Conservation (phyloP, 2,888 invertebrate species). For the Phyllotreta striolata region DNA sequence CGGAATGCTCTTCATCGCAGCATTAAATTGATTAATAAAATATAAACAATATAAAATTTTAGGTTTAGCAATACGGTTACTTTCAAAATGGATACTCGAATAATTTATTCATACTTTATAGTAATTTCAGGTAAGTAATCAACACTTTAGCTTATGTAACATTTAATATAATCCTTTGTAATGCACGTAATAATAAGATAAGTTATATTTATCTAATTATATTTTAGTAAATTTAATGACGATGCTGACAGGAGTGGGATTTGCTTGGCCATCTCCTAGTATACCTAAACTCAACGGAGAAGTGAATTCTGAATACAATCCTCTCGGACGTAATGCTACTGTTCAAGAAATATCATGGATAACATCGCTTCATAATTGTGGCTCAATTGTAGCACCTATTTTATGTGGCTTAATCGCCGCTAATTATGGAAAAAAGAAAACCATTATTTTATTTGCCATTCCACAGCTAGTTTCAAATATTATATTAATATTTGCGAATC, state of each 20-base stretch:
- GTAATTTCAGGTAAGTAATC: too few species aligned
- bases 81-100: too few species aligned
- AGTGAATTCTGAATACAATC: conserved; percentile 41
- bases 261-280: conserved; percentile 48
- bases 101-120: too few species aligned
- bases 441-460: conserved; percentile 68
- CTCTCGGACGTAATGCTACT: conserved; percentile 42
- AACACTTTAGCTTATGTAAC: too few species aligned
- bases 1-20: too few species aligned
- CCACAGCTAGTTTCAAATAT: conserved; percentile 67
- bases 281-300: conserved; percentile 44
- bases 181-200: too few species aligned
- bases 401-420: conserved; percentile 41
- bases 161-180: too few species aligned
- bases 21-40: too few species aligned
- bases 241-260: conserved; percentile 44
- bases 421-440: conserved; percentile 69
- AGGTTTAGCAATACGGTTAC: too few species aligned
- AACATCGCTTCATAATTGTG: conserved; percentile 47
- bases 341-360: conserved; percentile 47
- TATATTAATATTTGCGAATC: conserved; percentile 43
- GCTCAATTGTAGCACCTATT: conserved; percentile 47
- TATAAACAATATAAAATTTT: too few species aligned
- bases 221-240: conserved; percentile 47
- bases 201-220: too few species aligned